A percentile compares a stretch with the other conserved stretches of the same genome.
phyloP scores from a whole-genome alignment of 2,113 vertebrate genomes.

The Dicerorhinus sumatrensis region DNA sequence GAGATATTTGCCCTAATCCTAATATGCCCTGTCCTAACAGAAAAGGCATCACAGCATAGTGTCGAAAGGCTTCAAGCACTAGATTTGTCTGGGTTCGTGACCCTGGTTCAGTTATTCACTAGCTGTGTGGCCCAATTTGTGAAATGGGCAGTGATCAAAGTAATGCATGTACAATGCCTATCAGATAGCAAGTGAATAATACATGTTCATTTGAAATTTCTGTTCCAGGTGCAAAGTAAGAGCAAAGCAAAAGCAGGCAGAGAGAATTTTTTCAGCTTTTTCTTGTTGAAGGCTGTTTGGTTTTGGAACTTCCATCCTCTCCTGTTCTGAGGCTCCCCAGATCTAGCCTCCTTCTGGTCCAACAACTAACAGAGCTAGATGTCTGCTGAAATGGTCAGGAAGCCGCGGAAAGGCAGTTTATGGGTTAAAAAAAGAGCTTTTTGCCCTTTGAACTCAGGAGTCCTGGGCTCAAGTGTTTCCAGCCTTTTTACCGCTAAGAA shows the following conservation, averaged over 20 bases:
- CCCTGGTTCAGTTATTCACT: background rate
- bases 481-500: background rate
- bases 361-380: background rate
- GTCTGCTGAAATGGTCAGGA: background rate
- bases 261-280: background rate
- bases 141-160: background rate
- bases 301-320: background rate
- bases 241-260: background rate
- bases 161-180: background rate
- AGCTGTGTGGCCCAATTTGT: background rate
- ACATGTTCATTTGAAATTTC: background rate
- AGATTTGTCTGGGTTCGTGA: background rate
- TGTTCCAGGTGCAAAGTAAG: background rate
- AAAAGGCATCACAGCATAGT: background rate
- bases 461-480: background rate
- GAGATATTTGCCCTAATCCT: background rate
- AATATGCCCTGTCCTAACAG: background rate
- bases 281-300: background rate
- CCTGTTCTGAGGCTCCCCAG: background rate
- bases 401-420: background rate
- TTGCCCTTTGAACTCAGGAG: background rate
- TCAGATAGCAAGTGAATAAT: background rate
- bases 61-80: background rate
- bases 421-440: background rate
- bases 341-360: background rate